phyloP scores from a whole-genome alignment of 2,888 invertebrate species.

The Myopa tessellatipennis region DNA sequence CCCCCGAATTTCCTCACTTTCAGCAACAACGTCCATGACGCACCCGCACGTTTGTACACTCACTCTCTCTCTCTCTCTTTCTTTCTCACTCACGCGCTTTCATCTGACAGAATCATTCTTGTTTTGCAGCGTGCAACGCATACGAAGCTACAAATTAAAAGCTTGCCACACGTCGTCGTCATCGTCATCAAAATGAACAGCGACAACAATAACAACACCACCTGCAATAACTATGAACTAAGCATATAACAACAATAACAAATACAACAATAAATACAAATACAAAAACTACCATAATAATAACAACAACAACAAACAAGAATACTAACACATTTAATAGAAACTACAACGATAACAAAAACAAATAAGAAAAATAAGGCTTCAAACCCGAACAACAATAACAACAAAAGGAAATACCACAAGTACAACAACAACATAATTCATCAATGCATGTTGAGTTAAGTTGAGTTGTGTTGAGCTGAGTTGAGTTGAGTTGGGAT shows the following conservation, averaged over 20 bases:
- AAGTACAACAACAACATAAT: too few species aligned
- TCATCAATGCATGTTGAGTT: too few species aligned
- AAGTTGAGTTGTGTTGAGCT: too few species aligned
- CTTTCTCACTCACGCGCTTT: background rate
- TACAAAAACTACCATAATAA: too few species aligned
- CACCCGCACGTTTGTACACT: background rate
- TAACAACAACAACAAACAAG: background rate
- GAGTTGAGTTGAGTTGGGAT: background rate
- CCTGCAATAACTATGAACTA: background rate
- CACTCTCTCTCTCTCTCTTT: background rate
- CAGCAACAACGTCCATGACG: background rate
- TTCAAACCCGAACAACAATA: too few species aligned
- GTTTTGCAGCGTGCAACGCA: slow-evolving; percentile 3
- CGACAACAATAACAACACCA: slow-evolving; percentile 9
- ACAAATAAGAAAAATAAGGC: too few species aligned
- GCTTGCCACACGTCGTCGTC: slow-evolving; percentile 20
- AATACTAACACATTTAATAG: background rate
- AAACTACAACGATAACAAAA: too few species aligned
- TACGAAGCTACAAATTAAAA: slow-evolving; percentile 19
- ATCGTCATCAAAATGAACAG: slow-evolving; percentile 7
- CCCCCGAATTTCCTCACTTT: background rate
- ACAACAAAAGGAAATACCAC: too few species aligned
- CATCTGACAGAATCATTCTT: background rate
- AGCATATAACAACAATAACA: background rate
- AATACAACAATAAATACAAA: too few species aligned